Evolutionary conservation across 2,797 vertebrate species (phyloP).

Genomic region (Pipistrellus pipistrellus): DNA sequence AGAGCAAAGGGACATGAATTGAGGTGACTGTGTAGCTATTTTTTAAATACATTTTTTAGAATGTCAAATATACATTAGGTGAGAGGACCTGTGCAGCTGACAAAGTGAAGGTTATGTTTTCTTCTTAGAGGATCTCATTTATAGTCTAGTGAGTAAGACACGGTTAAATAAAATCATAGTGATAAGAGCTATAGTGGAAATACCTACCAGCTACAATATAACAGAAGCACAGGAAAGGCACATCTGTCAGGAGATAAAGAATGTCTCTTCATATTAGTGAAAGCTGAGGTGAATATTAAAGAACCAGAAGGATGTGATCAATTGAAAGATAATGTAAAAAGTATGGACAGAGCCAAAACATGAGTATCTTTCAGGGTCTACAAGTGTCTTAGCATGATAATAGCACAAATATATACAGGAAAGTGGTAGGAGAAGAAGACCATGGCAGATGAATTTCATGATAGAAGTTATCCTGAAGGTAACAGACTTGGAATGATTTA

Average conservation of each 20-base stretch:
- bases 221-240: not conserved
- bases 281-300: not conserved
- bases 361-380: not conserved
- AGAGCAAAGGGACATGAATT: not conserved
- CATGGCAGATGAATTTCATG: not conserved
- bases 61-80: not conserved
- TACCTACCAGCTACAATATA: not conserved
- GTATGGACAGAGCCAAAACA: not conserved
- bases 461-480: not conserved
- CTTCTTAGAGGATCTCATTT: not conserved
- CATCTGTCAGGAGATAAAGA: not conserved
- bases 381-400: not conserved
- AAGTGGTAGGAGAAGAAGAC: not conserved
- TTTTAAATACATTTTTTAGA: not conserved
- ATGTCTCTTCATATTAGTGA: not conserved
- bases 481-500: not conserved
- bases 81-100: not conserved
- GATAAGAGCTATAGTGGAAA: not conserved
- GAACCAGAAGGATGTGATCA: not conserved
- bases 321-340: not conserved
- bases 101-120: not conserved
- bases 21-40: not conserved
- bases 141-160: not conserved
- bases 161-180: not conserved
- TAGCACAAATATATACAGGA: not conserved